A percentile compares a stretch with the other conserved stretches of the same genome.
These are phyloP conservation scores for Cordylochernes scorpioides DNA, from an alignment of 2,888 invertebrate genomes.

Conservation along the genomic window DNA sequence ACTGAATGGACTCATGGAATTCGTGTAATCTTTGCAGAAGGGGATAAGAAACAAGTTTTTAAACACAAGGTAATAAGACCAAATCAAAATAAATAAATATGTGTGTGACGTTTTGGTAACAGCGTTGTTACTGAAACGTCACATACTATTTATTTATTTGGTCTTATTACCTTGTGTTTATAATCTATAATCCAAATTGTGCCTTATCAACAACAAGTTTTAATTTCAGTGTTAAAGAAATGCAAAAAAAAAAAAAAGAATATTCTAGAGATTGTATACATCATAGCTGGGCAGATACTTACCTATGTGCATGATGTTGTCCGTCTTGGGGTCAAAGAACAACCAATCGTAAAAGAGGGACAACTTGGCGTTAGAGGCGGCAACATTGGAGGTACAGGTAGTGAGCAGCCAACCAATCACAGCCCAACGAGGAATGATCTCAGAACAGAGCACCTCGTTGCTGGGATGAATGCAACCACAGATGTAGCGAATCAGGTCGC, in stretches of 20 bases:
- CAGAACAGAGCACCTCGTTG: conserved; percentile 71
- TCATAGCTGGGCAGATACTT: conserved; percentile 11
- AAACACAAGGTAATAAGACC: no score
- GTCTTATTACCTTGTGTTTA: no score
- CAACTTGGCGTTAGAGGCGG: conserved; percentile 65
- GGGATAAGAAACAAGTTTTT: no score
- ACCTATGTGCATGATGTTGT: conserved; percentile 78
- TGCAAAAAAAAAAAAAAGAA: neutral
- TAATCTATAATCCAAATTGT: no score
- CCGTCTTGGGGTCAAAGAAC: conserved; percentile 62
- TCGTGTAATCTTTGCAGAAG: no score
- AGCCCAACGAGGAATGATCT: conserved; percentile 80
- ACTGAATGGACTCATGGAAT: no score
- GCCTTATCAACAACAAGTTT: no score
- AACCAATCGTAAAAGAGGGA: conserved; percentile 82
- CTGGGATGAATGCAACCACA: conserved; percentile 80
- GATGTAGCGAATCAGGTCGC: conserved; percentile 76
- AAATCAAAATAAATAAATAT: no score
- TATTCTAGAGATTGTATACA: neutral
- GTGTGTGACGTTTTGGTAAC: no score
- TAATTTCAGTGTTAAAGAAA: neutral
- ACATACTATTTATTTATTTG: no score
- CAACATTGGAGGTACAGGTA: conserved; percentile 63
- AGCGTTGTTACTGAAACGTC: no score
- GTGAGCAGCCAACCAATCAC: conserved; percentile 78